Evolutionary conservation across 1,140 invertebrate species (phyloP).

Genomic region (Leptinotarsa defecta): DNA sequence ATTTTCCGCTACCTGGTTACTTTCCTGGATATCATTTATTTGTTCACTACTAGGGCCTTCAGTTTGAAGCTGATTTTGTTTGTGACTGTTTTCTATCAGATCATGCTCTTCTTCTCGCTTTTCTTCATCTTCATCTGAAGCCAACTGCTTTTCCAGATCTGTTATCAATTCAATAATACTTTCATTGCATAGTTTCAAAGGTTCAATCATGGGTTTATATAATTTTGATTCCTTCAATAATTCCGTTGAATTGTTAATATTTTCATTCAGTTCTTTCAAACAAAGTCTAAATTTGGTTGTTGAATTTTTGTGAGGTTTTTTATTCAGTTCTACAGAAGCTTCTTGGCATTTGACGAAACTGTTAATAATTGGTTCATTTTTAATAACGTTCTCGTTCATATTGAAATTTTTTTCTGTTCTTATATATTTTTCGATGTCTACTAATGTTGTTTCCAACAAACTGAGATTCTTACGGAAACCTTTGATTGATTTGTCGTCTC

Average conservation of each 20-base stretch:
- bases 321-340: neutral
- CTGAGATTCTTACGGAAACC: neutral
- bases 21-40: neutral
- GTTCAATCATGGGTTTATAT: neutral
- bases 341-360: neutral
- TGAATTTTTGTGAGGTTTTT: no score
- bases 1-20: neutral
- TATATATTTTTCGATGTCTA: neutral
- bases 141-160: neutral
- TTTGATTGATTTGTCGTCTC: neutral
- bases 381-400: no score
- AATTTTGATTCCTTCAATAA: neutral
- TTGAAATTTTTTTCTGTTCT: neutral
- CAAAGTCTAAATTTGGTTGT: no score
- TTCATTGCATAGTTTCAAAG: neutral
- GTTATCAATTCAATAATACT: neutral
- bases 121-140: conserved; percentile 1
- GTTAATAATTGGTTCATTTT: no score
- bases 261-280: neutral
- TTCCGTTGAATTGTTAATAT: neutral
- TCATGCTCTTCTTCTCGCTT: neutral
- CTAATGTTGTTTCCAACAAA: neutral
- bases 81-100: no score
- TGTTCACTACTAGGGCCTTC: no score
- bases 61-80: no score